A percentile compares a stretch with the other conserved stretches of the same genome.
These are phyloP conservation scores for Dryoscopus gambensis DNA, from an alignment of 2,113 vertebrate species.

Conservation along the genomic window DNA sequence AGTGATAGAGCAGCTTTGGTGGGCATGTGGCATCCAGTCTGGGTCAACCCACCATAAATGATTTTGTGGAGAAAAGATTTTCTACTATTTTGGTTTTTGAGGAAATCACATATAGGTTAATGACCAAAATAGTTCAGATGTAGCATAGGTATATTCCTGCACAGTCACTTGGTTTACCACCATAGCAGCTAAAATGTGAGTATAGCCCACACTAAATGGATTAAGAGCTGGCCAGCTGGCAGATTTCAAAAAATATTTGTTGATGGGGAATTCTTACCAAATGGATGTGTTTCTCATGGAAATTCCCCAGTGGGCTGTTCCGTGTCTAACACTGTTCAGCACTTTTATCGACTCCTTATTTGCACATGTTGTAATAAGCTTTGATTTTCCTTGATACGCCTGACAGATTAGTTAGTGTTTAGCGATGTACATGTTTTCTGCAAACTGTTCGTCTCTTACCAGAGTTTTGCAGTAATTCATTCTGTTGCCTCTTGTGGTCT, in stretches of 20 bases:
- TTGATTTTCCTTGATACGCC: not conserved
- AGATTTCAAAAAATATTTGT: constrained; percentile 15
- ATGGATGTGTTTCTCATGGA: not conserved
- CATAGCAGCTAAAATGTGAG: not conserved
- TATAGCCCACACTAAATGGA: not conserved
- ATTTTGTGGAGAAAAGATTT: not conserved
- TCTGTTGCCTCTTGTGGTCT: not conserved
- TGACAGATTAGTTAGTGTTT: not conserved
- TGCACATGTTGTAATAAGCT: not conserved
- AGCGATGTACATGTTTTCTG: not conserved
- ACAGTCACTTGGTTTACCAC: not conserved
- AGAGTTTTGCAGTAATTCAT: not conserved
- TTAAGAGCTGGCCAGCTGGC: constrained; percentile 4
- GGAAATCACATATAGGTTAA: not conserved
- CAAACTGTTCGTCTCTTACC: not conserved
- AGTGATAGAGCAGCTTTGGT: not conserved
- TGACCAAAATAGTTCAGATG: not conserved
- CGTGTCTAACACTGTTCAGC: not conserved
- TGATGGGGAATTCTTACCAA: not conserved
- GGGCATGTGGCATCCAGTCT: not conserved
- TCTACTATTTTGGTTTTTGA: not conserved
- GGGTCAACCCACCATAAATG: not conserved
- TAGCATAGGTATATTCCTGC: not conserved
- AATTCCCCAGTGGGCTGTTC: not conserved
- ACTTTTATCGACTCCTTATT: not conserved